These are phyloP conservation scores for Monodelphis domestica DNA, from an alignment of 2,797 vertebrate species.

Conservation along the genomic window DNA sequence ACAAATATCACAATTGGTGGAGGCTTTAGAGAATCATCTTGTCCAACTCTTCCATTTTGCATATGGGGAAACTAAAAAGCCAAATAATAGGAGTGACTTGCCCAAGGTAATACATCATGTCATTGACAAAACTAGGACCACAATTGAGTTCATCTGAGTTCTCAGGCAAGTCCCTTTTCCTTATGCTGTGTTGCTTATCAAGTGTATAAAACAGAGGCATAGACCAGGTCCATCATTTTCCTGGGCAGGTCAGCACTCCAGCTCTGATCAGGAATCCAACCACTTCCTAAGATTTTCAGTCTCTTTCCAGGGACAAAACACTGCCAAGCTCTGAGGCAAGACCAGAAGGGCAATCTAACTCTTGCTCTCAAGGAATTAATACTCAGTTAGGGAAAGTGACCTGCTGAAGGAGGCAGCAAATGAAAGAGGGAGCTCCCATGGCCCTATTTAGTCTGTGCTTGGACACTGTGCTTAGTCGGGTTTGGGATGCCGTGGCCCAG, in stretches of 20 bases:
- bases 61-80: neutral
- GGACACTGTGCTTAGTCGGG: no score
- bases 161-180: neutral
- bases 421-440: neutral
- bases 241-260: no score
- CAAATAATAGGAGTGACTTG: neutral
- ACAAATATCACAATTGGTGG: neutral
- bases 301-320: neutral
- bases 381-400: neutral
- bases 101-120: neutral
- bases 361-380: neutral
- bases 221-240: no score
- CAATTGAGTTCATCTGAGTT: no score
- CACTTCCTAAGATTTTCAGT: no score
- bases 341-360: neutral
- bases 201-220: no score
- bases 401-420: neutral
- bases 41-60: neutral
- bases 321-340: neutral
- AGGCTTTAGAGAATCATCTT: neutral
- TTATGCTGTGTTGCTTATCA: neutral
- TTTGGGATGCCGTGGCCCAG: no score
- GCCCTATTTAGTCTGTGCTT: neutral
- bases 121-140: neutral
- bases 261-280: no score